Conservation (phyloP, 2,113 vertebrate species). For the Perca fluviatilis region DNA sequence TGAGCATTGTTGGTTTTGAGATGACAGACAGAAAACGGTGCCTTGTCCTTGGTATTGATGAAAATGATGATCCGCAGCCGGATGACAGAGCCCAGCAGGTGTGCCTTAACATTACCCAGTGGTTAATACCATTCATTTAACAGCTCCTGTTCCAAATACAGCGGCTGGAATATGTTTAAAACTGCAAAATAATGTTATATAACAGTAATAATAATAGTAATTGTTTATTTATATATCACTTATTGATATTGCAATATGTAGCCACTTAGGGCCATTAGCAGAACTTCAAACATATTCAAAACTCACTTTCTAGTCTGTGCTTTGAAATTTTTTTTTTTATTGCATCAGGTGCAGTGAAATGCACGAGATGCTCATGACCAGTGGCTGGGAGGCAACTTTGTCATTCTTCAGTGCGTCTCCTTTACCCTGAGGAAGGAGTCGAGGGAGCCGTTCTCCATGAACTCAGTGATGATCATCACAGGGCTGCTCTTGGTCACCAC, state of each 20-base stretch:
- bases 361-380: not conserved
- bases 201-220: no score
- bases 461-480: slow-evolving; percentile 97
- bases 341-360: not conserved
- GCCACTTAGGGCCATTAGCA: not conserved
- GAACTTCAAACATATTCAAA: not conserved
- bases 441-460: slow-evolving; percentile 97
- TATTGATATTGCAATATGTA: no score
- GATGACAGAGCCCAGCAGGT: no score
- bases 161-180: no score
- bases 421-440: slow-evolving; percentile 96
- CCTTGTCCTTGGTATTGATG: no score
- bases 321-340: not conserved
- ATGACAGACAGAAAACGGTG: no score
- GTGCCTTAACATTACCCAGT: no score
- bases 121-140: no score
- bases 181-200: no score
- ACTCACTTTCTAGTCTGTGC: not conserved
- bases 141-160: no score
- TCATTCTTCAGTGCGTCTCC: not conserved
- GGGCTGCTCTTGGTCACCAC: slow-evolving; percentile 97
- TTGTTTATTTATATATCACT: no score
- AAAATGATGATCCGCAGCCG: no score
- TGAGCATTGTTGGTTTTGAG: not conserved
- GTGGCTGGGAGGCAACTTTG: not conserved